Evolutionary conservation across 1,140 invertebrate species (phyloP).

Genomic region (Papilio glaucus): DNA sequence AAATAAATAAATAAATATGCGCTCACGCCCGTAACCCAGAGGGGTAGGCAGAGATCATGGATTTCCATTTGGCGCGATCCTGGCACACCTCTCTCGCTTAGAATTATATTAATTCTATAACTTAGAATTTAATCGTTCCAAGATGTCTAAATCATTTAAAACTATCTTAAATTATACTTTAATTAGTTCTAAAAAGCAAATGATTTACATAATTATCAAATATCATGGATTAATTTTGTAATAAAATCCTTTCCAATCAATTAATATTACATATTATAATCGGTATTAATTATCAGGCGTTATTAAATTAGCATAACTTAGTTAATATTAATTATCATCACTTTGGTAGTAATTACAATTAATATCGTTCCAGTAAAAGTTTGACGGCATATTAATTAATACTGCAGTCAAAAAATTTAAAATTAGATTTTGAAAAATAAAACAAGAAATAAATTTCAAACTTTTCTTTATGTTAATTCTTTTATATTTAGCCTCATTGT

Average conservation of each 20-base stretch:
- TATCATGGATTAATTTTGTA: neutral
- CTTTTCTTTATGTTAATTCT: conserved; percentile 52
- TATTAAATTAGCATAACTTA: conserved; percentile 20
- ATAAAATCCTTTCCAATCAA: neutral
- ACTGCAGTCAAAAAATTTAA: neutral
- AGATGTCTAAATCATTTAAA: neutral
- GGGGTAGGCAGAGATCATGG: too few species aligned
- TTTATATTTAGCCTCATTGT: conserved; percentile 64
- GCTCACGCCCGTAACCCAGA: too few species aligned
- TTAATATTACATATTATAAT: neutral
- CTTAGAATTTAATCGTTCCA: too few species aligned
- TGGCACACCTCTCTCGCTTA: too few species aligned
- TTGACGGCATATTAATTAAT: conserved; percentile 3
- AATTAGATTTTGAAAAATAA: conserved; percentile 48
- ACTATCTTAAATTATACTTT: neutral
- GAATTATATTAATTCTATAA: too few species aligned
- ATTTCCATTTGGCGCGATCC: too few species aligned
- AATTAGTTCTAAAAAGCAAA: neutral
- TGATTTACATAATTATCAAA: conserved; percentile 5
- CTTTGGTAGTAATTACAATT: too few species aligned
- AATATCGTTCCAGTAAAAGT: too few species aligned
- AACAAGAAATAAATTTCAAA: conserved; percentile 52
- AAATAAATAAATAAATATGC: too few species aligned
- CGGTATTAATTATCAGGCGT: conserved; percentile 13
- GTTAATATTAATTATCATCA: conserved; percentile 30